Evolutionary conservation across 1,140 invertebrate species (phyloP), one percentile per base, ranked within the genome.

Genomic region (Cryptotermes secundus): DNA sequence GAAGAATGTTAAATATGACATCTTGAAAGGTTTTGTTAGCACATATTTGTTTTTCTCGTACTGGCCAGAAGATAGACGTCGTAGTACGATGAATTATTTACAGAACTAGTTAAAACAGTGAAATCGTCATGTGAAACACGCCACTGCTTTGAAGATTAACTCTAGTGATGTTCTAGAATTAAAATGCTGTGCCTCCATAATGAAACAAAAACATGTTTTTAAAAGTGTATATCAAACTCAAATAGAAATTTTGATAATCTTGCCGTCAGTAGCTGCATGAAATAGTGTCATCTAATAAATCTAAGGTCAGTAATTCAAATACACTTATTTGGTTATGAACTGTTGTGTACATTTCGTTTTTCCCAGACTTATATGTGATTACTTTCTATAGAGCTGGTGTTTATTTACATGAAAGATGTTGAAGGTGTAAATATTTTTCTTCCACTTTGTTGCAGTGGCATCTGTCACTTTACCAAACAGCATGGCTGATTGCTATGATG

Each of bases 401-500:
- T 59, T 24, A 59, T 72, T 31, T 72, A 31, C n/a, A 31, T 59
- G 26, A 59, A 59, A 22, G 53, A 22, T 24, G 6, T 59, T 72
- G 59, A 72, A 72, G 19, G 45, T 72, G 14, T 72, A 72, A n/a
- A 2, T 31, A 72, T 72, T 31, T 72, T 72, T 72, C 59, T 72
- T 31, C n/a, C 24, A 14, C n/a, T 72, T 72, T 72, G 59, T 72
- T 72, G 26, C 59, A 72, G 59, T 72, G 59, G 59, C 59, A 72
- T 72, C 59, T 72, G 59, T 72, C 59, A 72, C 26, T 72, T 72
- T 72, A 31, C 59, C 59, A 31, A 72, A 72, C 80, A 81, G 35
- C 80, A 81, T 81, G 80, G 80, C 80, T 31, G 80, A 81, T 81
- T 81, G 80, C 42, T 81, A 81, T 45, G 80, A 81, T 34, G 80